A percentile compares a stretch with the other conserved stretches of the same genome.
These are phyloP conservation scores for Brotula barbata DNA, from an alignment of 2,797 vertebrate species.

Conservation along the genomic window DNA sequence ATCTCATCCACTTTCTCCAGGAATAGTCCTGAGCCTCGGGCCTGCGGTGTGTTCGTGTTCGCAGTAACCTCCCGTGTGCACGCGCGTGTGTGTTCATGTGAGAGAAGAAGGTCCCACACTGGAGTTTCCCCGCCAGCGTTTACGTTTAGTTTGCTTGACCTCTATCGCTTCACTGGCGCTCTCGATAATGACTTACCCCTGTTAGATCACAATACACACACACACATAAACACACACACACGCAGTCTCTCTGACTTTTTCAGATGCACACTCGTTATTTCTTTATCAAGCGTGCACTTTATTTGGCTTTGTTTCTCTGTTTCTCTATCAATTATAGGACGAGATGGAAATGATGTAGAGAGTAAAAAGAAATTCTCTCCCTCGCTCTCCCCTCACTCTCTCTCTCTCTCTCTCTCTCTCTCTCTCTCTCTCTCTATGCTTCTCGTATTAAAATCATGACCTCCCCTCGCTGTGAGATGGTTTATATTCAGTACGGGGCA, in stretches of 20 bases:
- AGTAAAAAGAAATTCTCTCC: background rate
- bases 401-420: background rate
- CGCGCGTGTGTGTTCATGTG: conserved; percentile 1
- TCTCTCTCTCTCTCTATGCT: conserved; percentile 15
- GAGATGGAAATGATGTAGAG: no score
- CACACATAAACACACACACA: conserved; percentile 5
- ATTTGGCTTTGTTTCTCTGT: background rate
- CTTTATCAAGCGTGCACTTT: background rate
- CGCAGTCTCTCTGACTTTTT: background rate
- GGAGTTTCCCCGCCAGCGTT: conserved; percentile 12
- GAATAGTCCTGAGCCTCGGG: conserved; percentile 26
- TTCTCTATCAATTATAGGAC: background rate
- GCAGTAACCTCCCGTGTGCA: conserved; percentile 13
- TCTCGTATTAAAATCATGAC: conserved; percentile 52
- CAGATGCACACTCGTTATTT: background rate
- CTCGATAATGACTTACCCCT: conserved; percentile 21
- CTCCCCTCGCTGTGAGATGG: conserved; percentile 7
- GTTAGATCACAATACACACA: conserved; percentile 36
- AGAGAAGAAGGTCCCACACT: conserved; percentile 6
- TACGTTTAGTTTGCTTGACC: conserved; percentile 40
- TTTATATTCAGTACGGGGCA: conserved; percentile 59
- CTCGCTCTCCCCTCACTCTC: no score
- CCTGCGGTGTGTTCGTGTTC: conserved; percentile 4
- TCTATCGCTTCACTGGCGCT: conserved; percentile 7
- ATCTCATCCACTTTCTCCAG: conserved; percentile 23